Percentiles rank a stretch among this genome's conserved stretches.
Evolutionary conservation across 2,888 invertebrate genomes (phyloP).

Genomic region (Endotricha flammealis): DNA sequence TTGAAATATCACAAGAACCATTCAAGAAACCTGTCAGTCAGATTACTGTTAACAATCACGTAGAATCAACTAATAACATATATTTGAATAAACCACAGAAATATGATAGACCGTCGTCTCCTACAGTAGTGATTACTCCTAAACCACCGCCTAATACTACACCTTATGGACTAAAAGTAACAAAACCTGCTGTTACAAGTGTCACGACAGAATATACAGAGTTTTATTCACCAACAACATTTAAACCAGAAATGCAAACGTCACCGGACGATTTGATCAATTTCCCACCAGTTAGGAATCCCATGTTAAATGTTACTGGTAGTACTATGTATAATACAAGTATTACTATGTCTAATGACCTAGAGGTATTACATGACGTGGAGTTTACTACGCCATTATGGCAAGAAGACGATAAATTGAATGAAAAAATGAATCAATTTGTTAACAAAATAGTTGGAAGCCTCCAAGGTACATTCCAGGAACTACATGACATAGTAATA

Average conservation of each 20-base stretch:
- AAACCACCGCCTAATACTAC: slow-evolving; percentile 77
- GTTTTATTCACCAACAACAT: slow-evolving; percentile 47
- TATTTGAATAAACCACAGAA: slow-evolving; percentile 56
- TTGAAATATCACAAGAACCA: slow-evolving; percentile 73
- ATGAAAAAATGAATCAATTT: slow-evolving; percentile 88
- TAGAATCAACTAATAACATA: slow-evolving; percentile 76
- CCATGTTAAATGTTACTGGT: slow-evolving; percentile 85
- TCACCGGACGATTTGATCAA: slow-evolving; percentile 85
- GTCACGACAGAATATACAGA: slow-evolving; percentile 52
- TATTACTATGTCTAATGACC: slow-evolving; percentile 72
- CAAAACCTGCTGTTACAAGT: slow-evolving; percentile 36
- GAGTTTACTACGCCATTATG: slow-evolving; percentile 88
- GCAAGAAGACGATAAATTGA: slow-evolving; percentile 84
- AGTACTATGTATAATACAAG: slow-evolving; percentile 69
- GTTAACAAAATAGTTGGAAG: slow-evolving; percentile 91
- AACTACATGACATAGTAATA: slow-evolving; percentile 85
- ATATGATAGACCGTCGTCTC: slow-evolving; percentile 75
- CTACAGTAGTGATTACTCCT: slow-evolving; percentile 83
- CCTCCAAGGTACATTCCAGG: slow-evolving; percentile 89
- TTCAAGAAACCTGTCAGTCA: slow-evolving; percentile 67
- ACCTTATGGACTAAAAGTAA: slow-evolving; percentile 49
- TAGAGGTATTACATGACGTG: slow-evolving; percentile 69
- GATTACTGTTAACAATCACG: slow-evolving; percentile 80
- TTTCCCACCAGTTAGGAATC: slow-evolving; percentile 91
- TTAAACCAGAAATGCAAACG: slow-evolving; percentile 79